These are phyloP conservation scores for Oostethus manadensis DNA, from an alignment of 2,113 vertebrate species.

Conservation along the genomic window DNA sequence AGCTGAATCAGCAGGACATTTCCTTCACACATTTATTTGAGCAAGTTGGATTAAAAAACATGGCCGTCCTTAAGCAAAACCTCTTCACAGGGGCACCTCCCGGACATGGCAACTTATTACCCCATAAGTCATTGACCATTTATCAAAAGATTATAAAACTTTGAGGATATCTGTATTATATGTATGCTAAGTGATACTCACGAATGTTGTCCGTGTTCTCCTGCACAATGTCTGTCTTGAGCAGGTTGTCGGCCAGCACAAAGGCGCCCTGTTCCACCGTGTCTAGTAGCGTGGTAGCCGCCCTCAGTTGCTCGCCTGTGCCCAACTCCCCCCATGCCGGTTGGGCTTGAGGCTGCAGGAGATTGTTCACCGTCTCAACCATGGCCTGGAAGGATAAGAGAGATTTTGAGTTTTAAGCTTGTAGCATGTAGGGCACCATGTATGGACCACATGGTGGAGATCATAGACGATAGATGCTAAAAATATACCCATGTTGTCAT, in stretches of 20 bases:
- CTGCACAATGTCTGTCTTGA: constrained; percentile 95
- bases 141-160: no score
- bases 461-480: no score
- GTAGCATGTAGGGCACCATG: no score
- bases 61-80: no score
- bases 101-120: no score
- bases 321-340: constrained; percentile 87
- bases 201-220: constrained; percentile 96
- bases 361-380: constrained; percentile 98
- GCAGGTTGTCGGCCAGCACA: constrained; percentile 93
- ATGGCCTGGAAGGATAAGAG: constrained; percentile 79
- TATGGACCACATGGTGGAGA: no score
- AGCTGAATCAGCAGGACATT: no score
- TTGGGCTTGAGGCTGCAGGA: constrained; percentile 89
- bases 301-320: constrained; percentile 83
- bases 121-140: no score
- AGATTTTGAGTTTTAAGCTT: background rate
- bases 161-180: background rate
- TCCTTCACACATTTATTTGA: no score
- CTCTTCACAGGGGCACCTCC: no score
- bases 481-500: no score
- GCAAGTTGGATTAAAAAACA: no score
- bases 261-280: constrained; percentile 97
- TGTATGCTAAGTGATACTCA: constrained; percentile 70
- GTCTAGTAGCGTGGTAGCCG: constrained; percentile 93